Evolutionary conservation across 1,140 invertebrate genomes (phyloP).

Genomic region (Thaumatotibia leucotreta): DNA sequence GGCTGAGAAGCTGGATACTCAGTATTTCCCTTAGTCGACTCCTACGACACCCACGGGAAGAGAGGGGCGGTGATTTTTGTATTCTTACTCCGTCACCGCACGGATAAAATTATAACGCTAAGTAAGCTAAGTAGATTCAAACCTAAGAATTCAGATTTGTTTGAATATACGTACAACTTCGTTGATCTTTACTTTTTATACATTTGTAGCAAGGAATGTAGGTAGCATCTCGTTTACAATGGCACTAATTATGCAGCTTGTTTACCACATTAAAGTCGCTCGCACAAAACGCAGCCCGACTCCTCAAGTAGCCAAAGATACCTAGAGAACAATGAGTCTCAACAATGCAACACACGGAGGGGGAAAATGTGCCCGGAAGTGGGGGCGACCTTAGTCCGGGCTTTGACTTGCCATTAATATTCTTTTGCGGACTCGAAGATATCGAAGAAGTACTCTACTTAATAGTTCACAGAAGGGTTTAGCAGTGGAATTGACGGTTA

Average conservation of each 20-base stretch:
- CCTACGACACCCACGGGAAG: too few species aligned
- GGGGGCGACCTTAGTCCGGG: not conserved
- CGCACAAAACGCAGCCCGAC: not conserved
- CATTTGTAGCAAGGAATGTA: not conserved
- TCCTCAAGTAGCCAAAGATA: not conserved
- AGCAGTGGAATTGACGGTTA: too few species aligned
- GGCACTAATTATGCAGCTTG: not conserved
- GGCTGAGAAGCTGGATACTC: too few species aligned
- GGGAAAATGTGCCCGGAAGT: conserved; percentile 1
- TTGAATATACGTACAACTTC: too few species aligned
- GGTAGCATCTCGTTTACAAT: not conserved
- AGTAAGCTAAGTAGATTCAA: too few species aligned
- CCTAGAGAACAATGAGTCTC: not conserved
- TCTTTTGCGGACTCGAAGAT: not conserved
- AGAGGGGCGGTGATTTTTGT: too few species aligned
- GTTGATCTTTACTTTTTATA: too few species aligned
- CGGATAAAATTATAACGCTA: too few species aligned
- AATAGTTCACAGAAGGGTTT: not conserved
- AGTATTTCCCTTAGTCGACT: too few species aligned
- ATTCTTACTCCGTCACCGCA: too few species aligned
- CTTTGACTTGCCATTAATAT: not conserved
- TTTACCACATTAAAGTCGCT: not conserved
- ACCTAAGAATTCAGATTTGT: too few species aligned
- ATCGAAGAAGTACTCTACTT: not conserved
- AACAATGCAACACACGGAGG: not conserved